These are phyloP conservation scores for Apis cerana DNA, from an alignment of 1,140 invertebrate genomes.

Conservation along the genomic window DNA sequence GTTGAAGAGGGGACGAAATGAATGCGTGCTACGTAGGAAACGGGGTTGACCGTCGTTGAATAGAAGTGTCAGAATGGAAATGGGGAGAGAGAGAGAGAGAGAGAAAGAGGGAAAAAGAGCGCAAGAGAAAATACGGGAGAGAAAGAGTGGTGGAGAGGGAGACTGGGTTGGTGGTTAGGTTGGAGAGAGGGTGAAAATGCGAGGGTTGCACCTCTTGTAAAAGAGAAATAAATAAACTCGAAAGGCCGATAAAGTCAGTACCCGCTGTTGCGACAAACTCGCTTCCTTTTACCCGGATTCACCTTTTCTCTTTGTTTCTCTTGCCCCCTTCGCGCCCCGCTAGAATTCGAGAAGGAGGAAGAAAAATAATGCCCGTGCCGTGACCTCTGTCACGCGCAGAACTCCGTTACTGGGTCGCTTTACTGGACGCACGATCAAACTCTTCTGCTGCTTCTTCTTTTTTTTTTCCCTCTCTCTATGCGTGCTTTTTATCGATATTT, in stretches of 20 bases:
- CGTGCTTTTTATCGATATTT: no score
- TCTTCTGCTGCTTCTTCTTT: neutral
- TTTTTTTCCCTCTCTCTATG: no score
- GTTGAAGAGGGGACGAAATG: conserved; percentile 49
- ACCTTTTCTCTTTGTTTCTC: conserved; percentile 53
- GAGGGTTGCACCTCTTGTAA: conserved; percentile 64
- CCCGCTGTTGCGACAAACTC: conserved; percentile 64
- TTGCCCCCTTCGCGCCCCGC: neutral
- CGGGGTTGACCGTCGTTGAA: conserved; percentile 47
- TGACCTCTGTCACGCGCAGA: conserved; percentile 46
- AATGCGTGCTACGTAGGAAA: conserved; percentile 59
- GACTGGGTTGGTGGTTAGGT: conserved; percentile 21
- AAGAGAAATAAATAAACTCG: conserved; percentile 67
- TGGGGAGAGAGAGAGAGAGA: neutral
- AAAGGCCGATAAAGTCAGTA: conserved; percentile 66
- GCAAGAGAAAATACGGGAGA: neutral
- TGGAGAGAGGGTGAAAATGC: conserved; percentile 65
- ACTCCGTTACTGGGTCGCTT: conserved; percentile 37
- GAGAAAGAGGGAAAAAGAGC: no score
- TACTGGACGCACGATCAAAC: conserved; percentile 35
- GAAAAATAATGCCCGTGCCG: conserved; percentile 44
- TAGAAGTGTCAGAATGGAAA: conserved; percentile 52
- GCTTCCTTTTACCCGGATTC: conserved; percentile 51
- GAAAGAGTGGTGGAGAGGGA: neutral
- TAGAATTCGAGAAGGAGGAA: conserved; percentile 21